Evolutionary conservation across 53 echinoderm and acorn worm genomes (phyloP).

Genomic region (Crossaster papposus): DNA sequence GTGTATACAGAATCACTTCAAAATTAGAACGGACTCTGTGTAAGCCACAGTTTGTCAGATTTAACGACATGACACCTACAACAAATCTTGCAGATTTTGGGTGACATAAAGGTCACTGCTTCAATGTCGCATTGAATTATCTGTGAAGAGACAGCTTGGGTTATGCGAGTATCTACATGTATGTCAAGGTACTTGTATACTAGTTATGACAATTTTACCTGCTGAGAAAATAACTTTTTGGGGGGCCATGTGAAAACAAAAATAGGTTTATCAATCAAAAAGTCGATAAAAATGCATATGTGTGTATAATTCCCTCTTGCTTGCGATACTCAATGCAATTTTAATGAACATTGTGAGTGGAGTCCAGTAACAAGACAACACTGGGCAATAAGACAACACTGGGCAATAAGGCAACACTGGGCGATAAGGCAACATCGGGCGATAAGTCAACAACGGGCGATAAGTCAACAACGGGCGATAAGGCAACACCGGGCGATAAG

Average conservation of each 20-base stretch:
- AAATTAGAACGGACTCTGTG: too few relatives aligned
- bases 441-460: too few relatives aligned
- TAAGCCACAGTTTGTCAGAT: too few relatives aligned
- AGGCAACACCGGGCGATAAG: too few relatives aligned
- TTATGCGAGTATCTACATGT: background rate
- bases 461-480: too few relatives aligned
- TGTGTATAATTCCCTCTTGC: background rate
- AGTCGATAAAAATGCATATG: background rate
- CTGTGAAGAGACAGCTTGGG: background rate
- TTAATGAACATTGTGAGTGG: background rate
- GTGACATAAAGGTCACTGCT: background rate
- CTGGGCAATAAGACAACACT: too few relatives aligned
- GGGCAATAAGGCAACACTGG: too few relatives aligned
- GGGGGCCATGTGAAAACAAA: background rate
- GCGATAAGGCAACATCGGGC: too few relatives aligned
- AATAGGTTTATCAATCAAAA: background rate
- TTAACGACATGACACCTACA: too few relatives aligned
- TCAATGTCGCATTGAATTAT: background rate
- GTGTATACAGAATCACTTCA: too few relatives aligned
- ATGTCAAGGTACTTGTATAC: background rate
- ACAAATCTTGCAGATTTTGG: background rate
- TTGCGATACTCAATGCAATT: background rate
- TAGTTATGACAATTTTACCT: background rate
- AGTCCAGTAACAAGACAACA: background rate
- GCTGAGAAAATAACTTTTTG: background rate